Evolutionary conservation across 1,140 invertebrate species (phyloP).

Genomic region (Papilio helenus): DNA sequence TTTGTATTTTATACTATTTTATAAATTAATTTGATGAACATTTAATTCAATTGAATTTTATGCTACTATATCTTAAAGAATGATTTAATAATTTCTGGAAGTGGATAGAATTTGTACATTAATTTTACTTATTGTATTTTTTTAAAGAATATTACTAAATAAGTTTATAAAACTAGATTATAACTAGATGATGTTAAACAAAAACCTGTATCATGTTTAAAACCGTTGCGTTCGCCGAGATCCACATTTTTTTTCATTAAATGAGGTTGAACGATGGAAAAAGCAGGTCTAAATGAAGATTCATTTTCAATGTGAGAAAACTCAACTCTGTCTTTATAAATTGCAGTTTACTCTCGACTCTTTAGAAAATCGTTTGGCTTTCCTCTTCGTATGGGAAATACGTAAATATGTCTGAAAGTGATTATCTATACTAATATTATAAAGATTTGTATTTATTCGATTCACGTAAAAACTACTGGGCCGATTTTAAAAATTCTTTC

Average conservation of each 20-base stretch:
- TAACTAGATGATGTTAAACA: neutral
- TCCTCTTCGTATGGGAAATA: neutral
- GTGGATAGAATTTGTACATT: neutral
- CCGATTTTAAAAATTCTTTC: no score
- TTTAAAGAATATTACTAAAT: neutral
- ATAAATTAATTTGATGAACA: no score
- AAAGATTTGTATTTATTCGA: no score
- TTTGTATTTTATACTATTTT: no score
- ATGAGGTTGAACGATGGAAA: constrained; percentile 30
- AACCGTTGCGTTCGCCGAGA: constrained; percentile 1
- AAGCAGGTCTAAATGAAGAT: constrained; percentile 30
- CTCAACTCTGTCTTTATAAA: constrained; percentile 17
- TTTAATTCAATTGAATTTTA: no score
- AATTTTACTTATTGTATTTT: no score
- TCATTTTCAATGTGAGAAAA: constrained; percentile 25
- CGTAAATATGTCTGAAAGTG: neutral
- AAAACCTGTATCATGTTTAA: constrained; percentile 5
- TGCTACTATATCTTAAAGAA: no score
- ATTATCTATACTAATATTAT: no score
- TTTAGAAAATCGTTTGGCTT: constrained; percentile 18
- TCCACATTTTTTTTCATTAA: constrained; percentile 22
- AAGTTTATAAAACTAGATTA: neutral
- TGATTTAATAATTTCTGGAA: neutral
- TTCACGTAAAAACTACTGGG: no score
- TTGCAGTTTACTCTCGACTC: constrained; percentile 23